These are phyloP conservation scores for Diarsia mendica DNA, from an alignment of 2,888 invertebrate species.

Conservation along the genomic window DNA sequence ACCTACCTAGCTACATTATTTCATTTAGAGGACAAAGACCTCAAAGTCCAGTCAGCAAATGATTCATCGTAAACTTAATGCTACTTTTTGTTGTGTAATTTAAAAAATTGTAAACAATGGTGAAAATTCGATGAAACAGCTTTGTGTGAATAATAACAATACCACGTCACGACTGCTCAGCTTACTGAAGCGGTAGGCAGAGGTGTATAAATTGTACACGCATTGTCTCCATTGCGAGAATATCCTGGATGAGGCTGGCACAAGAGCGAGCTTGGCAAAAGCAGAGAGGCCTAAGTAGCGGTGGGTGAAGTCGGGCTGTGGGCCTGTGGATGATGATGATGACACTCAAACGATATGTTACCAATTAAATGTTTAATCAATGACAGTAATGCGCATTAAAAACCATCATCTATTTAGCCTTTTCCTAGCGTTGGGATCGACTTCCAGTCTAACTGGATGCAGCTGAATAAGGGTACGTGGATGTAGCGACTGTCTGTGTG, in stretches of 20 bases:
- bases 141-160: neutral
- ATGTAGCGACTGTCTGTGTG: neutral
- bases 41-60: slow-evolving; percentile 4
- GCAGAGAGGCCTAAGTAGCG: too few species aligned
- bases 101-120: slow-evolving; percentile 14
- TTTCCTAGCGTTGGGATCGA: too few species aligned
- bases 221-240: neutral
- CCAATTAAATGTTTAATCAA: neutral
- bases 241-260: too few species aligned
- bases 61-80: slow-evolving; percentile 24
- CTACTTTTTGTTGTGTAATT: slow-evolving; percentile 9
- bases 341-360: neutral
- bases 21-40: slow-evolving; percentile 6
- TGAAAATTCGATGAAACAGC: slow-evolving; percentile 12
- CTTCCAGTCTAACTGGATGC: neutral
- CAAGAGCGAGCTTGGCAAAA: too few species aligned
- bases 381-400: too few species aligned
- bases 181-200: neutral
- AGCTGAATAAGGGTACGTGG: neutral
- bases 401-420: too few species aligned
- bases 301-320: too few species aligned
- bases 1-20: slow-evolving; percentile 4
- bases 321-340: too few species aligned
- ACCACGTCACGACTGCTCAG: too few species aligned
- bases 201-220: neutral